Base-by-base conservation (phyloP, 2,797 vertebrate species). In the Muscicapa striata region DNA sequence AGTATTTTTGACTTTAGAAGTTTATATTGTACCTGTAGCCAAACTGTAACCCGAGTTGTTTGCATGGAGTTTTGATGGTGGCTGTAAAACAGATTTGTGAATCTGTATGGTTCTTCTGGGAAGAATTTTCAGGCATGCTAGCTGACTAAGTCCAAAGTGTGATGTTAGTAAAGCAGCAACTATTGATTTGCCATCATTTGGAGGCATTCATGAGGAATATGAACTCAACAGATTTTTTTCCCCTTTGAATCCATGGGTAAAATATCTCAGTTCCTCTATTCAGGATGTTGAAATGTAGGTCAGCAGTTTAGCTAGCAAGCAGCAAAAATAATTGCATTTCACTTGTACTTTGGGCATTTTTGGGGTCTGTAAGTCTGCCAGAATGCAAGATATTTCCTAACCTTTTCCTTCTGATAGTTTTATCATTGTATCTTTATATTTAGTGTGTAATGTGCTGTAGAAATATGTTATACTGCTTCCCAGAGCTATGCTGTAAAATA, bases 251-350 rank as follows among this genome's bases (percentile, higher is more conserved):
- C 10, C 3, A 7, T 55, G 62, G 54, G 27, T 94, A 78, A 93
- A 87, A 91, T 72, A 89, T 87, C 8, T 87, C 58, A 77, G 20
- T 81, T 90, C 26, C 58, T 83, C 40, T 74, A 36, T 46, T 90
- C 69, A 88, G 80, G 54, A 84, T 75, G 30, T 93, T 72, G 88
- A 94, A 94, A 82, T 46, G 27, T 61, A 84, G 73, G 63, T 91
- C 92, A 95, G 69, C 66, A 92, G 36, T 95, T 95, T 84, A 72
- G 84, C 54, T 72, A 40, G 27, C 6, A 45, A 55, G 66, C 51
- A 92, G 55, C 75, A 93, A 84, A 94, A 95, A 78, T 94, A 84
- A 92, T 84, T 88, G 38, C 46, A 13, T 80, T 93, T 93, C 45
- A 32, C 61, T 91, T 72, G 55, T 87, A 67, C 49, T 91, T 84